Conservation (phyloP, 1,140 invertebrate species). For the Nasonia vitripennis region DNA sequence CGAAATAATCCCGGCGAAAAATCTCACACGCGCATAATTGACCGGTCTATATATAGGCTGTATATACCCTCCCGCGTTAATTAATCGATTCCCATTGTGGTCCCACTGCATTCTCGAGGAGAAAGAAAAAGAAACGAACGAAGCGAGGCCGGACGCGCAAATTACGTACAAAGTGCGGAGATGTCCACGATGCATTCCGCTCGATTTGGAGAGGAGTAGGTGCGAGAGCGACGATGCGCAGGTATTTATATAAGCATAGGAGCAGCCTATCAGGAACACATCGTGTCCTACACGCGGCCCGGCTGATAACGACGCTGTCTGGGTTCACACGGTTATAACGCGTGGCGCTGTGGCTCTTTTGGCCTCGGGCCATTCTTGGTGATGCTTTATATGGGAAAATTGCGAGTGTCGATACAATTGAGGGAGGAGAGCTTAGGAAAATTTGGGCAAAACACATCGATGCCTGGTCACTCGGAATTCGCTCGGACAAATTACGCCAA, state of each 20-base stretch:
- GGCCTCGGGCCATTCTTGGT: too few species aligned
- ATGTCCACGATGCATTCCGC: conserved; percentile 34
- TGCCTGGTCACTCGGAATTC: neutral
- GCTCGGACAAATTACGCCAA: neutral
- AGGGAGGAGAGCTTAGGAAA: too few species aligned
- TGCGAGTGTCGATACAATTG: too few species aligned
- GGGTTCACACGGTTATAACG: conserved; percentile 22
- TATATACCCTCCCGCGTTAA: neutral
- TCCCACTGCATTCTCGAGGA: neutral
- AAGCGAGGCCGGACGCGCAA: conserved; percentile 11
- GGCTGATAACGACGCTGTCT: conserved; percentile 38
- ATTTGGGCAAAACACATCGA: too few species aligned
- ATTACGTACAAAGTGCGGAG: conserved; percentile 44
- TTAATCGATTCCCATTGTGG: conserved; percentile 23
- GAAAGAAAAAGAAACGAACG: neutral
- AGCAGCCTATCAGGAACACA: conserved; percentile 44
- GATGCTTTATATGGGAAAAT: too few species aligned
- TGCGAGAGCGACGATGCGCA: neutral
- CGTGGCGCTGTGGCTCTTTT: too few species aligned
- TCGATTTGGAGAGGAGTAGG: neutral
- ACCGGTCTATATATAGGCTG: neutral
- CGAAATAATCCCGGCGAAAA: neutral
- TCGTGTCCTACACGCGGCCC: conserved; percentile 44
- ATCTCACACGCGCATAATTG: neutral
- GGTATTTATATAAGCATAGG: neutral